Percentiles rank a stretch among this genome's conserved stretches.
phyloP scores from a whole-genome alignment of 2,797 vertebrate species.

The Allobates femoralis region DNA sequence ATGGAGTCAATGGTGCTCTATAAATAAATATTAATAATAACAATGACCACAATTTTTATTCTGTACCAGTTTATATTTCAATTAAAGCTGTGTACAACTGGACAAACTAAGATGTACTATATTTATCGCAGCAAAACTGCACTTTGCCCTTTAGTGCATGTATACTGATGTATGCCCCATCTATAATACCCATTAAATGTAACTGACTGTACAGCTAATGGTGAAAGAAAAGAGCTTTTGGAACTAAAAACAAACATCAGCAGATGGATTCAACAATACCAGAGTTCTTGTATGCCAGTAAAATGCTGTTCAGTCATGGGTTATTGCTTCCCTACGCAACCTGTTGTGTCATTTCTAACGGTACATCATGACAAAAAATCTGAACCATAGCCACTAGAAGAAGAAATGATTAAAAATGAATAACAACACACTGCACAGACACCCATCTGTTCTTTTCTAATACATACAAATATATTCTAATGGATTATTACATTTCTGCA shows the following conservation, averaged over 20 bases:
- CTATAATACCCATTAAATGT: not conserved
- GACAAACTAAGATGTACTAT: not conserved
- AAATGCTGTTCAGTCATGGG: constrained; percentile 42
- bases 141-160: not conserved
- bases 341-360: constrained; percentile 59
- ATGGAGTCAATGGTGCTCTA: too few relatives aligned
- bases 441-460: constrained; percentile 62
- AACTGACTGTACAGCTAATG: constrained; percentile 6
- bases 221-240: constrained; percentile 1
- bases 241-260: constrained; percentile 43
- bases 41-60: not conserved
- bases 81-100: not conserved
- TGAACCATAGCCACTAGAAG: constrained; percentile 54
- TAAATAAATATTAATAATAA: too few relatives aligned
- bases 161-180: not conserved
- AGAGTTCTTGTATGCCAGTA: constrained; percentile 28
- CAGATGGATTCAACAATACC: constrained; percentile 56
- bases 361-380: constrained; percentile 58
- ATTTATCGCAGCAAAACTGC: not conserved
- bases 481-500: constrained; percentile 56
- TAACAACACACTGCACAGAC: constrained; percentile 54
- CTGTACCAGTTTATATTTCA: not conserved
- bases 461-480: constrained; percentile 55
- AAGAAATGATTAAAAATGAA: constrained; percentile 61
- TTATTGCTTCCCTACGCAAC: constrained; percentile 49